Base-by-base conservation (phyloP, 2,888 invertebrate genomes). In the Leucophenga maculata region DNA sequence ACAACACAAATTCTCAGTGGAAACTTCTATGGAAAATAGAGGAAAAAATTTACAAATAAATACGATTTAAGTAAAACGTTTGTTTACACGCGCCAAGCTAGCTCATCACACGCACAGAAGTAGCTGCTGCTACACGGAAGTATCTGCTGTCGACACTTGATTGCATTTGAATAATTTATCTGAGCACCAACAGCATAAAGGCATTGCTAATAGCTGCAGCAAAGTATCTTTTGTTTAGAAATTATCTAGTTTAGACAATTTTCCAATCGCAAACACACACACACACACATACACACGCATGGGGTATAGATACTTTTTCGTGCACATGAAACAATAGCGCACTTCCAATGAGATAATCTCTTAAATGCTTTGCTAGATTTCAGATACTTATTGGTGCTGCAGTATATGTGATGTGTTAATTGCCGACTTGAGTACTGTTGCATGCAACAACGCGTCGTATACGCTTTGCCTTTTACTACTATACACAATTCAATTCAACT, bases 131-230 rank as follows among this genome's bases (percentile, higher is more conserved):
- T 9, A 59, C 16, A 59, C 31, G 16, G 39, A 39, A 39, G 39
- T 39, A 39, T 39, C 39, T 39, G 8, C 50, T 68, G 71, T 69
- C 64, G 65, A 69, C 70, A 67, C 70, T 79, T 77, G 72, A 73
- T 76, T 69, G 71, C 73, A 67, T 68, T 67, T 69, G 67, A 64
- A 76, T 78, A 73, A 78, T 76, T 83, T 79, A 79, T 81, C 46
- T 48, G 26, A 6, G n/a, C 16, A 31, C 32, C 16, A 6, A 16
- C 16, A 31, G n/a, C 16, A 60, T 39, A 39, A n/a, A 16, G 26
- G 4, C 50, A 50, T 20, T 48, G 26, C 13, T 46, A 44, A 9
- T 48, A 48, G 46, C n/a, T 62, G 48, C 16, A 64, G 11, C 6
- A 14, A 14, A 22, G 14, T 64, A 13, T 18, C 32, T 64, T 64